A percentile compares a stretch with the other conserved stretches of the same genome.
Conservation (phyloP, 2,797 vertebrate genomes). For the Philypnodon macrostomus region DNA sequence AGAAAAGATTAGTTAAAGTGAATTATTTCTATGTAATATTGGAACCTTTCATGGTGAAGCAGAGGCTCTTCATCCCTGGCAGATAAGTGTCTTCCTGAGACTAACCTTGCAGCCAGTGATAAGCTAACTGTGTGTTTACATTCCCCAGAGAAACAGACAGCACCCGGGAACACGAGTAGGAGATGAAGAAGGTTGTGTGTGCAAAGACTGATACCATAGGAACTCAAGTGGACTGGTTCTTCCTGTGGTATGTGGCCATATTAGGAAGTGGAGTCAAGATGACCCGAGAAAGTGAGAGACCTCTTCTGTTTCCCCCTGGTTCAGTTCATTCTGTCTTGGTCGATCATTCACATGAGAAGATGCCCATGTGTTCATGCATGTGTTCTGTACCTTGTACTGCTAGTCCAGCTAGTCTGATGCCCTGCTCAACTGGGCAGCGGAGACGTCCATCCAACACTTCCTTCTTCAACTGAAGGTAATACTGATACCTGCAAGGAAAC, state of each 20-base stretch:
- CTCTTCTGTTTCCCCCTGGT: conserved; percentile 42
- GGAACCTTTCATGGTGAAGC: too few relatives aligned
- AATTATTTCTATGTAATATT: too few relatives aligned
- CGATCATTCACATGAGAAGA: conserved; percentile 43
- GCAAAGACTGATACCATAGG: conserved; percentile 66
- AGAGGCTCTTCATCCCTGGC: conserved; percentile 42
- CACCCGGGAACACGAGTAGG: conserved; percentile 52
- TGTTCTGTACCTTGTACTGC: conserved; percentile 93
- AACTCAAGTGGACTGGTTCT: conserved; percentile 69
- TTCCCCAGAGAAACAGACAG: conserved; percentile 64
- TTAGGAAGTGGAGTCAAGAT: conserved; percentile 71
- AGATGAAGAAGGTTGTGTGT: conserved; percentile 40
- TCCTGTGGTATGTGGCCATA: conserved; percentile 72
- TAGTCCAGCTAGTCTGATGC: conserved; percentile 89
- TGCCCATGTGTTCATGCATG: conserved; percentile 11
- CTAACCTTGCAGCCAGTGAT: conserved; percentile 66
- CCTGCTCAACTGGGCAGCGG: conserved; percentile 86
- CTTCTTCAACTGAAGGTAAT: conserved; percentile 97
- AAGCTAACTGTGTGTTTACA: conserved; percentile 74
- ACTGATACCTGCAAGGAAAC: conserved; percentile 85
- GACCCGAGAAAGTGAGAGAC: conserved; percentile 67
- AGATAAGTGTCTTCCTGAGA: conserved; percentile 64
- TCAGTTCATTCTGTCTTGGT: conserved; percentile 35
- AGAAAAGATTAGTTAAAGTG: too few relatives aligned
- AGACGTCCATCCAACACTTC: conserved; percentile 90